Evolutionary conservation across 1,140 invertebrate genomes (phyloP).

Genomic region (Tetramorium parvispinum): DNA sequence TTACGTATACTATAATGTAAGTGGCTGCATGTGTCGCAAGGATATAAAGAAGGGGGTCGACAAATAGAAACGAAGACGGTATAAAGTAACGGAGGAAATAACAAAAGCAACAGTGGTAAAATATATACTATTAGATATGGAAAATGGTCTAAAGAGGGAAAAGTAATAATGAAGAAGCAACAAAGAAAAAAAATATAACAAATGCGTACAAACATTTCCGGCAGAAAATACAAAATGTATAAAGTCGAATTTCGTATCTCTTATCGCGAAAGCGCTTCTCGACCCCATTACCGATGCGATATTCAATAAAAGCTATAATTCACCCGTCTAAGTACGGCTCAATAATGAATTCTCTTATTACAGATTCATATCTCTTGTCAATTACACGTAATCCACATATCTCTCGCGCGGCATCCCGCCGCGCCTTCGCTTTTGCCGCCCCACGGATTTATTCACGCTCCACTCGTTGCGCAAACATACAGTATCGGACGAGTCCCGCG

Average conservation of each 20-base stretch:
- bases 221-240: too few relatives aligned
- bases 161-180: not conserved
- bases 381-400: conserved; percentile 54
- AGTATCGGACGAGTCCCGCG: conserved; percentile 43
- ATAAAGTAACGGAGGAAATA: not conserved
- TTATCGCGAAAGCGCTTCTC: not conserved
- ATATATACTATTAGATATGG: not conserved
- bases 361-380: conserved; percentile 58
- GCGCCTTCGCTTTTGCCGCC: conserved; percentile 44
- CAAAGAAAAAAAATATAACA: not conserved
- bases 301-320: conserved; percentile 37
- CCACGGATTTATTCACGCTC: conserved; percentile 54
- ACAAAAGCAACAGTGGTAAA: not conserved
- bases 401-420: conserved; percentile 27
- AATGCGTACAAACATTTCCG: not conserved
- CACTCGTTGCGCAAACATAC: conserved; percentile 47
- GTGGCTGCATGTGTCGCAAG: not conserved
- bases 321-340: conserved; percentile 5
- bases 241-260: not conserved
- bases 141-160: not conserved
- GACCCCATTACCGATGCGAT: not conserved
- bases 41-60: conserved; percentile 20
- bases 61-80: not conserved
- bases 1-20: conserved; percentile 28
- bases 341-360: conserved; percentile 49